Evolutionary conservation across 2,113 vertebrate genomes (phyloP).

Genomic region (Corythoichthys intestinalis): DNA sequence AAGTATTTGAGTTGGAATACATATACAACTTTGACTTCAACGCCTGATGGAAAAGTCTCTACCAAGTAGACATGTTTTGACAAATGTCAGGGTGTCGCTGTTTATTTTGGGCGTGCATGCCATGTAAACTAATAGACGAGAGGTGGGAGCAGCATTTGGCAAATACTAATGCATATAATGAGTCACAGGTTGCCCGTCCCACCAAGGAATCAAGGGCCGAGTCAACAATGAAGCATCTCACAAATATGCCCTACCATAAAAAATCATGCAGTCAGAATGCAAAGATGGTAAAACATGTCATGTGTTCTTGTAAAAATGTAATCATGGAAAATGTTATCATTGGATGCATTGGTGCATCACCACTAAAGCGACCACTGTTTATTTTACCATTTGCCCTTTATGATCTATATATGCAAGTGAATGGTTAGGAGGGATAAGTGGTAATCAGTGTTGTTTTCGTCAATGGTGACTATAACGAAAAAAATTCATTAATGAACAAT

Average conservation of each 20-base stretch:
- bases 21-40: neutral
- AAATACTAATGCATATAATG: conserved; percentile 35
- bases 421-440: no score
- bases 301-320: conserved; percentile 42
- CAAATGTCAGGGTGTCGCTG: conserved; percentile 7
- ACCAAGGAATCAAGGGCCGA: conserved; percentile 31
- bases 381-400: no score
- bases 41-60: conserved; percentile 20
- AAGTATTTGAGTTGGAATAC: conserved; percentile 15
- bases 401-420: no score
- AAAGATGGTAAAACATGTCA: conserved; percentile 17
- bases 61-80: conserved; percentile 6
- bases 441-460: no score
- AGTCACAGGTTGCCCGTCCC: conserved; percentile 37
- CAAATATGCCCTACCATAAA: conserved; percentile 12
- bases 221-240: conserved; percentile 19
- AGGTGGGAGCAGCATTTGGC: conserved; percentile 38
- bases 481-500: no score
- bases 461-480: no score
- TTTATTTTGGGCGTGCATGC: conserved; percentile 11
- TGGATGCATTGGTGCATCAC: neutral
- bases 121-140: conserved; percentile 19
- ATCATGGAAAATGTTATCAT: conserved; percentile 47
- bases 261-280: conserved; percentile 6
- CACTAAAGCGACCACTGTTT: no score